Evolutionary conservation across 2,113 vertebrate genomes (phyloP).

Genomic region (Larimichthys crocea): DNA sequence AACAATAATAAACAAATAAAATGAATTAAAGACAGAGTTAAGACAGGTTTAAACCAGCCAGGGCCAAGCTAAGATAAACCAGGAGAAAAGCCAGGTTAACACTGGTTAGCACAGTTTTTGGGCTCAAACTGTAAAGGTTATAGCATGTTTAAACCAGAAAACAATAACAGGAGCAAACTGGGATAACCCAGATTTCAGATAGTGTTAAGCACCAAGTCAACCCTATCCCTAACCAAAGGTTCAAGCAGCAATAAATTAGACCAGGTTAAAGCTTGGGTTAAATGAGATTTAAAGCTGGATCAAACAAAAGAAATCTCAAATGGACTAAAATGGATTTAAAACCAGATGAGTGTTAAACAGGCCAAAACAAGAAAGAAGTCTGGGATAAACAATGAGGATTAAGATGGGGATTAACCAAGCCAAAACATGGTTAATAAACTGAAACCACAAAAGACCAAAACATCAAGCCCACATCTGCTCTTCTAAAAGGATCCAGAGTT

Average conservation of each 20-base stretch:
- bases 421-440: background rate
- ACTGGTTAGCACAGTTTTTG: background rate
- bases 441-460: background rate
- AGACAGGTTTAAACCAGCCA: background rate
- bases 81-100: background rate
- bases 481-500: background rate
- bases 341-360: background rate
- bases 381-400: background rate
- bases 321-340: no score
- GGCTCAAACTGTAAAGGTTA: no score
- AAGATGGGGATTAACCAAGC: background rate
- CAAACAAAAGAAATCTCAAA: no score
- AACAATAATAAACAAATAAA: no score
- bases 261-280: no score
- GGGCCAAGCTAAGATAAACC: background rate
- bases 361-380: background rate
- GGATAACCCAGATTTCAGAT: no score
- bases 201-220: background rate
- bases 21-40: background rate
- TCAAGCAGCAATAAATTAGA: no score
- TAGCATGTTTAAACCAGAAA: background rate
- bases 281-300: no score
- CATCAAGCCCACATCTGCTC: background rate
- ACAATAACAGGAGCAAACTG: no score
- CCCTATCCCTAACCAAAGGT: no score